Conservation (phyloP, 2,113 vertebrate genomes). For the Toxotes jaculatrix region DNA sequence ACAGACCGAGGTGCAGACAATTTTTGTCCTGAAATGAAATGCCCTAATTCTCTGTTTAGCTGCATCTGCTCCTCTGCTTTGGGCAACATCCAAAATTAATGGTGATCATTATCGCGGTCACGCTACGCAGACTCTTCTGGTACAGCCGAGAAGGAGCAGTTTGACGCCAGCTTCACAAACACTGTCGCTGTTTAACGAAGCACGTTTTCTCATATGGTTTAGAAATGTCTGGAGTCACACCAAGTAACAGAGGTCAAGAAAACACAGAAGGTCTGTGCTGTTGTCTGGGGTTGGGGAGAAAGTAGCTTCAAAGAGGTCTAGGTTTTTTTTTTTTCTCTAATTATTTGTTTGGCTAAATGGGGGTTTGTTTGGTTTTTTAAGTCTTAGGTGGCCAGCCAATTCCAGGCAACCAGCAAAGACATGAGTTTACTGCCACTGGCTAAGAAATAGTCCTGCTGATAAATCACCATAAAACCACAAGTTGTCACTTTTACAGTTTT, state of each 20-base stretch:
- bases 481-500: background rate
- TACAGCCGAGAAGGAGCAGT: constrained; percentile 56
- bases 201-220: constrained; percentile 65
- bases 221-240: constrained; percentile 55
- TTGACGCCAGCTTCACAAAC: constrained; percentile 48
- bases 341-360: constrained; percentile 5
- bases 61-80: constrained; percentile 71
- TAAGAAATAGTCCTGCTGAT: background rate
- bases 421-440: background rate
- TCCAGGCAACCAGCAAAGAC: background rate
- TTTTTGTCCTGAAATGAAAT: constrained; percentile 59
- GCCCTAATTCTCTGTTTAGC: constrained; percentile 62
- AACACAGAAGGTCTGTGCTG: constrained; percentile 40
- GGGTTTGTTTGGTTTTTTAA: constrained; percentile 12
- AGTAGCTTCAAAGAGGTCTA: constrained; percentile 20
- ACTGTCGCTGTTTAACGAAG: constrained; percentile 67
- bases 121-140: constrained; percentile 59
- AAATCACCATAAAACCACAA: background rate
- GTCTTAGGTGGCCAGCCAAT: background rate
- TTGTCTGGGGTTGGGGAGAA: background rate
- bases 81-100: constrained; percentile 78
- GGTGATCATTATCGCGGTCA: constrained; percentile 78
- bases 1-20: constrained; percentile 19
- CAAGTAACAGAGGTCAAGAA: constrained; percentile 65
- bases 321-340: background rate